Evolutionary conservation across 1,140 invertebrate genomes (phyloP).

Genomic region (Tigriopus japonicus): DNA sequence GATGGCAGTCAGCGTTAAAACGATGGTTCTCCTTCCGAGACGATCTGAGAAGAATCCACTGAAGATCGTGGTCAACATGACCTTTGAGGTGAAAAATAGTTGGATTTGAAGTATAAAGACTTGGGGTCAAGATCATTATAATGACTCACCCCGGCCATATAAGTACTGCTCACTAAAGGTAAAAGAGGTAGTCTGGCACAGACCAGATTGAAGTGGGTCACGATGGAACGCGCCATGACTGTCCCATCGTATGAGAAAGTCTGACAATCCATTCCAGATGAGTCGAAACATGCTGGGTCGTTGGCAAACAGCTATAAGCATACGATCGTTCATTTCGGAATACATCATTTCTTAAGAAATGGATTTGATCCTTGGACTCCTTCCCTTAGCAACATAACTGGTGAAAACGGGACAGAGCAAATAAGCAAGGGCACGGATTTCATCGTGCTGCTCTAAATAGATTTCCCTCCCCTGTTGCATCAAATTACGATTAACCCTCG

Average conservation of each 20-base stretch:
- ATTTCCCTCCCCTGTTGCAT: no score
- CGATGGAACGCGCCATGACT: background rate
- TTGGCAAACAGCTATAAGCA: background rate
- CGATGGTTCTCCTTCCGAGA: background rate
- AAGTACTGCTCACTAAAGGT: background rate
- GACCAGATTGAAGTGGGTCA: background rate
- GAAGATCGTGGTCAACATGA: background rate
- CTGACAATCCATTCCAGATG: background rate
- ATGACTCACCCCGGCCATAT: background rate
- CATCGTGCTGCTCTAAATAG: no score
- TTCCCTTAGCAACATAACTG: no score
- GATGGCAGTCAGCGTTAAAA: background rate
- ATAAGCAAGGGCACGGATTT: no score
- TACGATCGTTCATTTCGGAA: no score
- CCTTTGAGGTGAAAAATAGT: background rate
- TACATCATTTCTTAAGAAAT: no score
- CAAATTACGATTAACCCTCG: no score
- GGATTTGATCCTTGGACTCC: no score
- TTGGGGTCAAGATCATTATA: background rate
- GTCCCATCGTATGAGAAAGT: background rate
- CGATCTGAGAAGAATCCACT: background rate
- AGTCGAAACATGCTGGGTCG: background rate
- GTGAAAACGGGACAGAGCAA: no score
- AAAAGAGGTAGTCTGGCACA: background rate
- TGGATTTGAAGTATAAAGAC: background rate